These are phyloP conservation scores for Coecobrya sp. DNA, from an alignment of 2,888 invertebrate genomes.

Conservation along the genomic window DNA sequence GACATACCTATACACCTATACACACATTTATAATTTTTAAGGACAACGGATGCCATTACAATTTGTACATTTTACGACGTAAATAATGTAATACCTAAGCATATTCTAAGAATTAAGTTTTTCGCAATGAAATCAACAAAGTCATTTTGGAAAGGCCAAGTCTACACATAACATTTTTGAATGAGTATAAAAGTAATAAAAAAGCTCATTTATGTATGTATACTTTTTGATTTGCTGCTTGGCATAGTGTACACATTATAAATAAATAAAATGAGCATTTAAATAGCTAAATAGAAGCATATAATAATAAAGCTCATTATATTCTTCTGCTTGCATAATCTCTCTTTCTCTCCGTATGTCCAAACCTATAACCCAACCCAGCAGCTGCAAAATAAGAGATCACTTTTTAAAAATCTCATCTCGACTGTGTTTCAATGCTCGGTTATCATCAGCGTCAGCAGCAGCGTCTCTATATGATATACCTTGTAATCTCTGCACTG, in stretches of 20 bases:
- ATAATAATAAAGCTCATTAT: conserved; percentile 44
- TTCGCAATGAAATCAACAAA: conserved; percentile 9
- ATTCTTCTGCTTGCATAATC: conserved; percentile 13
- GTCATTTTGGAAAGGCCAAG: conserved; percentile 1
- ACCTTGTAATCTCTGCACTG: background rate
- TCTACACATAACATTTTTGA: background rate
- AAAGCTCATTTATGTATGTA: conserved; percentile 7
- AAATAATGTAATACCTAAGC: conserved; percentile 11
- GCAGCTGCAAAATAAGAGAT: conserved; percentile 39
- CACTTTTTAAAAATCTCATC: background rate
- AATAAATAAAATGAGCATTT: no score
- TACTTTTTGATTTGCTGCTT: background rate
- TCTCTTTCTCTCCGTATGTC: background rate
- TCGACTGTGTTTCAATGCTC: background rate
- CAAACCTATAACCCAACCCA: conserved; percentile 3
- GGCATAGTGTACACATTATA: background rate
- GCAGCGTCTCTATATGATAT: background rate
- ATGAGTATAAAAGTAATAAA: conserved; percentile 15
- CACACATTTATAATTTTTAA: background rate
- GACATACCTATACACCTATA: no score
- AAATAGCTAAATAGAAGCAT: no score
- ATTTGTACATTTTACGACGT: conserved; percentile 25
- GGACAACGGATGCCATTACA: conserved; percentile 19
- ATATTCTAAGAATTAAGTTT: background rate
- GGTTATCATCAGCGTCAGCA: conserved; percentile 11